These are phyloP conservation scores for Nycticryphes semicollaris DNA, from an alignment of 2,113 vertebrate genomes.

Conservation along the genomic window DNA sequence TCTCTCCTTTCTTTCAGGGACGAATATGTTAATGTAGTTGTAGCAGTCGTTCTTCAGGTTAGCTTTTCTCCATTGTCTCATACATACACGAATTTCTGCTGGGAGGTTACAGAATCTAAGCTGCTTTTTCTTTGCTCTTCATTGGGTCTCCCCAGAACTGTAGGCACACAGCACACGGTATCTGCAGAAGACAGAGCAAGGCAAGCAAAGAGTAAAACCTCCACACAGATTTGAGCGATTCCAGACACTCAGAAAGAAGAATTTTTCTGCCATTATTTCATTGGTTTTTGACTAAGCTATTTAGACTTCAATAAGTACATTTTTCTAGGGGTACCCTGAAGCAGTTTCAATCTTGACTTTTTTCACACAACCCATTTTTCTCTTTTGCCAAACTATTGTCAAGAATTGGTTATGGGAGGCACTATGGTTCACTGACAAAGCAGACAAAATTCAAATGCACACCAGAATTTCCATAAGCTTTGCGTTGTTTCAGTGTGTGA, in stretches of 20 bases:
- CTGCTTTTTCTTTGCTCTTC: neutral
- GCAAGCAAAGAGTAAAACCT: neutral
- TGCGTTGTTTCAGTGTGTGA: neutral
- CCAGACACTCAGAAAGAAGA: neutral
- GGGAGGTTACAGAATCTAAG: neutral
- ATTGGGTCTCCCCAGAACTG: neutral
- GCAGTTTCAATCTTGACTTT: conserved; percentile 27
- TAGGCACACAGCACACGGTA: neutral
- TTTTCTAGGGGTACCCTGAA: conserved; percentile 1
- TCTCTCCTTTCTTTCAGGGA: neutral
- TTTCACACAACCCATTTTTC: conserved; percentile 17
- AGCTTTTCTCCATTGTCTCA: neutral
- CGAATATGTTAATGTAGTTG: neutral
- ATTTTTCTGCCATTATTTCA: neutral
- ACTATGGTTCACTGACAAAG: neutral
- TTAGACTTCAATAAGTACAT: conserved; percentile 39
- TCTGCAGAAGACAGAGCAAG: neutral
- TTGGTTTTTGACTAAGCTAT: neutral
- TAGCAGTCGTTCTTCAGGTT: neutral
- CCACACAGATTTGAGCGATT: neutral
- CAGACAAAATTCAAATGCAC: neutral
- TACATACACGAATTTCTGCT: neutral
- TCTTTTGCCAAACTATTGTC: neutral
- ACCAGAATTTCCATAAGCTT: neutral
- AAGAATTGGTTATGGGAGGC: neutral